Evolutionary conservation across 2,797 vertebrate genomes (phyloP).

Genomic region (Dryobates pubescens): DNA sequence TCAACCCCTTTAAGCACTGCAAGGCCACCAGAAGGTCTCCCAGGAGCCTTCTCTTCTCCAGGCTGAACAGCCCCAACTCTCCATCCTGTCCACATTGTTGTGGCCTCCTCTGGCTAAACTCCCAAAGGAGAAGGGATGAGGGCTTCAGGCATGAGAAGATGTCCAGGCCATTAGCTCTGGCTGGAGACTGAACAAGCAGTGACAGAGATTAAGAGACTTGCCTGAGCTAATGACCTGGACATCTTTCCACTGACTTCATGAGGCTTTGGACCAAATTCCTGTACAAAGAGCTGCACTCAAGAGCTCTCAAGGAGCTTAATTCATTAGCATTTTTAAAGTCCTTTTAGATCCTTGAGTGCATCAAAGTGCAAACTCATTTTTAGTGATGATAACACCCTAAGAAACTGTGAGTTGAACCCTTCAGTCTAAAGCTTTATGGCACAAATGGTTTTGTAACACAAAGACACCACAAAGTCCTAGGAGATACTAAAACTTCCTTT

Average conservation of each 20-base stretch:
- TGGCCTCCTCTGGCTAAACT: not conserved
- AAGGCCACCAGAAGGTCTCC: too few species aligned
- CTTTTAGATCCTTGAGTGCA: conserved; percentile 35
- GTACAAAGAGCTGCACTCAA: conserved; percentile 11
- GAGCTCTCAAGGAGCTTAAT: conserved; percentile 40
- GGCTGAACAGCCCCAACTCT: too few species aligned
- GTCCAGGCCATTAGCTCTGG: not conserved
- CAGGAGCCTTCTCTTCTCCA: too few species aligned
- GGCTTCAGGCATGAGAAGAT: not conserved
- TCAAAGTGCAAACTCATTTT: conserved; percentile 35
- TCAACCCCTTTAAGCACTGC: too few species aligned
- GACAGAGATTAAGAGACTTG: not conserved
- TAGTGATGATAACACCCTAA: not conserved
- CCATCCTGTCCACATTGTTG: too few species aligned
- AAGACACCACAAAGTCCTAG: not conserved
- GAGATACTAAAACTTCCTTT: not conserved
- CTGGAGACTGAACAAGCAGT: not conserved
- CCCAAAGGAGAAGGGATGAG: not conserved
- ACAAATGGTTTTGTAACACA: not conserved
- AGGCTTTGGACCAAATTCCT: conserved; percentile 19
- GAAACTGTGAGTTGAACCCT: not conserved
- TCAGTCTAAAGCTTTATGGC: not conserved
- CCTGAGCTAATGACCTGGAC: not conserved
- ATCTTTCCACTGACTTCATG: not conserved
- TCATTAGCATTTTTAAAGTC: conserved; percentile 35